Conservation (phyloP, 2,113 vertebrate species). For the Elaphurus davidianus region DNA sequence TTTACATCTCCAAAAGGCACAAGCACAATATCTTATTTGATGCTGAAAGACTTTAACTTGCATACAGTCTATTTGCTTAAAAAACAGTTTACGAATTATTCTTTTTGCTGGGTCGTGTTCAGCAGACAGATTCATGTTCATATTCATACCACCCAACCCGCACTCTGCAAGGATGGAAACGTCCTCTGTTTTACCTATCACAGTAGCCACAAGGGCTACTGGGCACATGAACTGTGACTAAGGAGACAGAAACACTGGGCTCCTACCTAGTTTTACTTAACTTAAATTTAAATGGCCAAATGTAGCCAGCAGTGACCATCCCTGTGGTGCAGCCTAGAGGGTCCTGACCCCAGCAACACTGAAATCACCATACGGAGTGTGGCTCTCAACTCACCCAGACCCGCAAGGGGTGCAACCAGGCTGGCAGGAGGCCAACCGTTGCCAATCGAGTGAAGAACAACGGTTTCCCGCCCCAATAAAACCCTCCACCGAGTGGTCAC, state of each 20-base stretch:
- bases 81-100: background rate
- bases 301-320: background rate
- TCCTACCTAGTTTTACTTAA: background rate
- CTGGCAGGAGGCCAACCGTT: background rate
- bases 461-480: fast-evolving
- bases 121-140: background rate
- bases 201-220: background rate
- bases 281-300: background rate
- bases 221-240: background rate
- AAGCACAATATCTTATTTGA: background rate
- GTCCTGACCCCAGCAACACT: background rate
- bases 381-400: background rate
- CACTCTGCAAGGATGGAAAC: background rate
- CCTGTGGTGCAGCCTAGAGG: background rate
- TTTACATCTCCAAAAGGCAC: background rate
- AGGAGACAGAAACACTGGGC: background rate
- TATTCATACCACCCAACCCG: background rate
- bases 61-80: background rate
- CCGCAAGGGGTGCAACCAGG: background rate
- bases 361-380: fast-evolving
- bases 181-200: background rate
- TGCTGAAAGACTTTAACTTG: background rate
- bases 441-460: background rate
- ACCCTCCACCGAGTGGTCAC: background rate
- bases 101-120: background rate